These are phyloP conservation scores for Oxyura jamaicensis DNA, from an alignment of 2,113 vertebrate species.

Conservation along the genomic window DNA sequence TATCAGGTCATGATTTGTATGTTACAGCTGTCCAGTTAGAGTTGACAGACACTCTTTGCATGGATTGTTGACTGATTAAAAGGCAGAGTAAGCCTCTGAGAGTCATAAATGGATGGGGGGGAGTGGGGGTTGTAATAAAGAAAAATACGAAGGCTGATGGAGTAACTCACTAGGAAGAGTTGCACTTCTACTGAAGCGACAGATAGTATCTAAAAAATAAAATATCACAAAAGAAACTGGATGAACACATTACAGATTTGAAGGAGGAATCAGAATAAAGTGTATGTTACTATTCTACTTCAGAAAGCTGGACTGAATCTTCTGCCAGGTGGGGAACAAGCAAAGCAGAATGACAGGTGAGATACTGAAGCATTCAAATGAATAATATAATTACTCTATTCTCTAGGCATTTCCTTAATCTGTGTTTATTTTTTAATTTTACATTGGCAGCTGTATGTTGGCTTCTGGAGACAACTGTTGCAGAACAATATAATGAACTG, in stretches of 20 bases:
- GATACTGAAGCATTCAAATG: not conserved
- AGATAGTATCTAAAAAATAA: not conserved
- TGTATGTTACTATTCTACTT: not conserved
- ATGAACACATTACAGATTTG: not conserved
- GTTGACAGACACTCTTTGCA: constrained; percentile 77
- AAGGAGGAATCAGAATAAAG: not conserved
- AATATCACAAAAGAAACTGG: not conserved
- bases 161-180: constrained; percentile 9
- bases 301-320: constrained; percentile 16
- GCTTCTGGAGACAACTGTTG: not conserved
- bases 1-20: constrained; percentile 81
- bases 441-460: not conserved
- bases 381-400: not conserved
- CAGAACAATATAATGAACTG: not conserved
- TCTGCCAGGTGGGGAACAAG: not conserved
- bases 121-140: not conserved
- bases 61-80: constrained; percentile 62
- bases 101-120: not conserved
- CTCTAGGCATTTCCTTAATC: not conserved
- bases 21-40: constrained; percentile 86
- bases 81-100: constrained; percentile 45
- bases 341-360: constrained; percentile 81
- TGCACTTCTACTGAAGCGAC: not conserved
- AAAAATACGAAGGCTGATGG: constrained; percentile 8
- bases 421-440: not conserved